These are phyloP conservation scores for Halcyon badia DNA, from an alignment of 2,797 vertebrate species.

Conservation along the genomic window DNA sequence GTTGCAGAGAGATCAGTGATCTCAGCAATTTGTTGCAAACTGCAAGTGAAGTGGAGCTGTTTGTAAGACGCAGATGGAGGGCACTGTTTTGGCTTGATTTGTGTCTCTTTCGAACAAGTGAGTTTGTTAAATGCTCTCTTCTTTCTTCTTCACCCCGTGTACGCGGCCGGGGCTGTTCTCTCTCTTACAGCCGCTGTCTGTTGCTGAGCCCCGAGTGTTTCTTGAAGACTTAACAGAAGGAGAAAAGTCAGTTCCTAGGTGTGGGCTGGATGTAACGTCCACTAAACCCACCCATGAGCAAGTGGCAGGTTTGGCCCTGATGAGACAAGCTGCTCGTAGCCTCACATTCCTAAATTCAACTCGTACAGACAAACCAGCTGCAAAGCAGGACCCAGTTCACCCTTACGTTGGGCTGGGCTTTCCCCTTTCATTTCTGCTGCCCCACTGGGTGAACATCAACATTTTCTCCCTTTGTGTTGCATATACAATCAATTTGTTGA, in stretches of 20 bases:
- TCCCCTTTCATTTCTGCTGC: not conserved
- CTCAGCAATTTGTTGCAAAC: not conserved
- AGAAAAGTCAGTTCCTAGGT: not conserved
- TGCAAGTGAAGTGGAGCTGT: not conserved
- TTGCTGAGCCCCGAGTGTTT: not conserved
- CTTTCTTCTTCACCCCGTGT: not conserved
- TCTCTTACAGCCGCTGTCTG: accelerated
- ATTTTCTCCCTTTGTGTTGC: not conserved
- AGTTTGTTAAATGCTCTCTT: not conserved
- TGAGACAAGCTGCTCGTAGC: not conserved
- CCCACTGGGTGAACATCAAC: not conserved
- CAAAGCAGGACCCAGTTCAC: not conserved
- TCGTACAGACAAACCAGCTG: not conserved
- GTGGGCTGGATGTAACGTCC: not conserved
- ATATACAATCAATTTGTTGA: conserved; percentile 34
- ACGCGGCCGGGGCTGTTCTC: not conserved
- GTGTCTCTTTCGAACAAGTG: not conserved
- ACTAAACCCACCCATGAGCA: accelerated
- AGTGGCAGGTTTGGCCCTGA: not conserved
- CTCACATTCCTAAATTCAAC: not conserved
- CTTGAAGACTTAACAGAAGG: not conserved
- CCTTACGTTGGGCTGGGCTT: not conserved
- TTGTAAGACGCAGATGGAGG: not conserved
- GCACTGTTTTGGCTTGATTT: not conserved
- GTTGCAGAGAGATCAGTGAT: not conserved